Evolutionary conservation across 2,113 vertebrate species (phyloP), one percentile per base, ranked within the genome.

Genomic region (Actenoides lindsayi): DNA sequence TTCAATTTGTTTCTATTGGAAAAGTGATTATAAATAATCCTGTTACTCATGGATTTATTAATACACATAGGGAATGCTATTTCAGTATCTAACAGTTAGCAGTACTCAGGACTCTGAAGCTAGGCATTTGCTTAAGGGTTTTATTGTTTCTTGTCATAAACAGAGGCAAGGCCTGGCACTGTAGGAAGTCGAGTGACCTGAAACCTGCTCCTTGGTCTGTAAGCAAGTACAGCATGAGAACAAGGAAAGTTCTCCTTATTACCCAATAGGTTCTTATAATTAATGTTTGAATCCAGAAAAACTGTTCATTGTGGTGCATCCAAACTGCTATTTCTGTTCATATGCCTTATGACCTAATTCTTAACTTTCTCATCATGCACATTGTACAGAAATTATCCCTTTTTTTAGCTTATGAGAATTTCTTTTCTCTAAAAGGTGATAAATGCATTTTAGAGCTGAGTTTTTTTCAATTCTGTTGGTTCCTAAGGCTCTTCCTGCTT

Each of bases 101-200:
- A 59, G 25, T 50, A 79, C 60, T 83, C 63, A 56, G 31, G 13
- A 70, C 83, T 89, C 64, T 80, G 21, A 90, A 86, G 11, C 46
- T 31, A 51, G 12, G 35, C 62, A 73, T 53, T 53, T 82, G 21
- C n/a, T 64, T 44, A 44, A 68, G 21, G 30, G 8, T 57, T 94
- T 86, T 85, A 79, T 75, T 90, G 51, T 87, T 95, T 96, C 63
- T 65, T 79, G 21, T 31, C 42, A 78, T 70, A 94, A 89, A 78
- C 18, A 96, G 81, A 57, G 39, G 57, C 74, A 79, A 87, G 13
- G 28, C 9, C 53, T 0, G 3, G 42, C 89, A 62, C 41, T 33
- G 39, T 71, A 69, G 65, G 74, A 91, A 69, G 39, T 51, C 62
- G 31, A 53, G 53, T 85, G 93, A 83, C 53, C 87, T 69, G 74